Percentiles rank a stretch among this genome's conserved stretches.
Conservation (phyloP, 2,113 vertebrate genomes). For the Orthonyx spaldingii region DNA sequence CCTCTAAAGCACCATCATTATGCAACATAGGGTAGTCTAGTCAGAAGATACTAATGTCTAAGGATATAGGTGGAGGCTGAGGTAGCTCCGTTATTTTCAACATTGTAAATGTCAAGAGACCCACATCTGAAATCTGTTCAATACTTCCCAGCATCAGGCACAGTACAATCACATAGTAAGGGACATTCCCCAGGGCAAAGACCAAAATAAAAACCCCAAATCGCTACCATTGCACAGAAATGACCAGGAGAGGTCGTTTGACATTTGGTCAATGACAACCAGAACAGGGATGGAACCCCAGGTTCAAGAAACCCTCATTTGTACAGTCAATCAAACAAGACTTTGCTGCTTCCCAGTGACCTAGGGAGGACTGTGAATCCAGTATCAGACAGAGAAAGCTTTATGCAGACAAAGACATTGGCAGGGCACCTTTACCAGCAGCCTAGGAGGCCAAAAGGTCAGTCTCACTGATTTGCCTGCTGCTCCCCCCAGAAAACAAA, state of each 20-base stretch:
- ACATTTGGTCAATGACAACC: neutral
- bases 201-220: neutral
- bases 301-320: neutral
- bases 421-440: neutral
- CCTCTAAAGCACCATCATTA: neutral
- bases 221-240: neutral
- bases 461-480: neutral
- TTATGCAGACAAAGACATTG: neutral
- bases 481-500: neutral
- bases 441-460: neutral
- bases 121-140: neutral
- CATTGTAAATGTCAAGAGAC: neutral
- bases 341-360: neutral
- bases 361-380: neutral
- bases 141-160: neutral
- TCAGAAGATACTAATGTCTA: neutral
- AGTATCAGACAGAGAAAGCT: neutral
- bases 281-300: neutral
- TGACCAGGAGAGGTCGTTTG: neutral
- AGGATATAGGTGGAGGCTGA: neutral
- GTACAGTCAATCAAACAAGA: neutral
- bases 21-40: neutral
- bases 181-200: neutral
- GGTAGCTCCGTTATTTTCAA: neutral
- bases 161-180: neutral